phyloP scores from a whole-genome alignment of 2,888 invertebrate species.

The Parnassius mnemosyne region DNA sequence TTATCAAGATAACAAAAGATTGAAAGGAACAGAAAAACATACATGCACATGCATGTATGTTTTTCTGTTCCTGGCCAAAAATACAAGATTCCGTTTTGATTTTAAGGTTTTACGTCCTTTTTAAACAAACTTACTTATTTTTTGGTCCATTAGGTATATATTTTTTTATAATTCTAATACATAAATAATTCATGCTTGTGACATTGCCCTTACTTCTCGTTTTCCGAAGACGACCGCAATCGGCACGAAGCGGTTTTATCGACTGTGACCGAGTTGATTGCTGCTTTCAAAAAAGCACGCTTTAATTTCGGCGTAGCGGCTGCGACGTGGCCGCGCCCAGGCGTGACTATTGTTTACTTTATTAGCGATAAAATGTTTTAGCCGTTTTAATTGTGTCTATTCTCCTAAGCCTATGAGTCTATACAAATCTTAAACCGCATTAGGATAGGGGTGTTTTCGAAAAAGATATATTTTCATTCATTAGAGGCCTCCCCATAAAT shows the following conservation, averaged over 20 bases:
- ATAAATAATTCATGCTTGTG: conserved; percentile 27
- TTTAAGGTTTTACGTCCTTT: too few relatives aligned
- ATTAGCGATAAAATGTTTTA: conserved; percentile 69
- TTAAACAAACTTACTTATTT: too few relatives aligned
- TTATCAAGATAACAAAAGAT: too few relatives aligned
- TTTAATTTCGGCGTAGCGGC: conserved; percentile 68
- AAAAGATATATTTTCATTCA: too few relatives aligned
- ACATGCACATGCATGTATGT: too few relatives aligned
- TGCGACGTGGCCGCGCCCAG: conserved; percentile 57
- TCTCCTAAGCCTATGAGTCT: too few relatives aligned
- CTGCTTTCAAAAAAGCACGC: conserved; percentile 72
- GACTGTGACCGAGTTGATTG: conserved; percentile 72
- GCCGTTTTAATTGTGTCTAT: conserved; percentile 31
- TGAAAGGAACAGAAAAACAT: too few relatives aligned
- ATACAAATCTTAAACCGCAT: background rate
- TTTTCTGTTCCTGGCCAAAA: too few relatives aligned
- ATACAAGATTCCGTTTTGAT: too few relatives aligned
- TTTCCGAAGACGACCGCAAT: conserved; percentile 49
- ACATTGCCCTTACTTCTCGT: conserved; percentile 32
- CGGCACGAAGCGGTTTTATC: conserved; percentile 76
- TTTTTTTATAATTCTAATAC: too few relatives aligned
- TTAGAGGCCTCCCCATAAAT: too few relatives aligned
- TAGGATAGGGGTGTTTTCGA: background rate
- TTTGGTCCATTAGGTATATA: too few relatives aligned
- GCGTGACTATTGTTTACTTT: conserved; percentile 73